These are phyloP conservation scores for Protonemura montana DNA, from an alignment of 2,888 invertebrate species.

Conservation along the genomic window DNA sequence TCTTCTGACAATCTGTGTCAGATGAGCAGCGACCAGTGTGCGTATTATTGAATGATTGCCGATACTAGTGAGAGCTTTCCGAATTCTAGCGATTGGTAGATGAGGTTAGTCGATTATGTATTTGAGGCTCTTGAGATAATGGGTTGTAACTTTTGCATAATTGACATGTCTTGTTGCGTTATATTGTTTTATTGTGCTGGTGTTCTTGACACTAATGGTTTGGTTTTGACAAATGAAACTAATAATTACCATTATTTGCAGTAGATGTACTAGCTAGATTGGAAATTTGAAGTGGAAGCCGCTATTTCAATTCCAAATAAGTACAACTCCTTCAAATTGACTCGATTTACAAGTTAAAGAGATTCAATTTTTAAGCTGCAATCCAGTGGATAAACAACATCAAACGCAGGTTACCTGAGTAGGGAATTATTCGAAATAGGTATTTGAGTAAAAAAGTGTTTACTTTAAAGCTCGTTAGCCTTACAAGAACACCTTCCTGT, in stretches of 20 bases:
- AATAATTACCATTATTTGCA: background rate
- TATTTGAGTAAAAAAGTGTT: background rate
- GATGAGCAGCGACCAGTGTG: background rate
- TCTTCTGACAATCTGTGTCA: background rate
- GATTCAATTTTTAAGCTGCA: background rate
- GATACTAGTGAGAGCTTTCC: background rate
- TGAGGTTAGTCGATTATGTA: too few relatives aligned
- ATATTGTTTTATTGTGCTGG: background rate
- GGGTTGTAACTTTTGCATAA: background rate
- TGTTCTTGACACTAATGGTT: slow-evolving; percentile 1
- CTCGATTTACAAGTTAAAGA: too few relatives aligned
- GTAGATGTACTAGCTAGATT: background rate
- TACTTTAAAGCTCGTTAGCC: background rate
- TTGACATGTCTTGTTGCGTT: background rate
- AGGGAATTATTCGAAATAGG: background rate
- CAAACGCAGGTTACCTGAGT: background rate
- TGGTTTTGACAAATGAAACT: background rate
- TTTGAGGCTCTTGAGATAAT: too few relatives aligned
- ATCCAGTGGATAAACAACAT: background rate
- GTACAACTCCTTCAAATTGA: background rate
- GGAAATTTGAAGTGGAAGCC: background rate
- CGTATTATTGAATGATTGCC: background rate
- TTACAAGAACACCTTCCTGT: background rate
- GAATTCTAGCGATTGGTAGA: too few relatives aligned
- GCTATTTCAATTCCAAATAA: background rate